Conservation (phyloP, 2,888 invertebrate species). For the Tupiocoris notatus region DNA sequence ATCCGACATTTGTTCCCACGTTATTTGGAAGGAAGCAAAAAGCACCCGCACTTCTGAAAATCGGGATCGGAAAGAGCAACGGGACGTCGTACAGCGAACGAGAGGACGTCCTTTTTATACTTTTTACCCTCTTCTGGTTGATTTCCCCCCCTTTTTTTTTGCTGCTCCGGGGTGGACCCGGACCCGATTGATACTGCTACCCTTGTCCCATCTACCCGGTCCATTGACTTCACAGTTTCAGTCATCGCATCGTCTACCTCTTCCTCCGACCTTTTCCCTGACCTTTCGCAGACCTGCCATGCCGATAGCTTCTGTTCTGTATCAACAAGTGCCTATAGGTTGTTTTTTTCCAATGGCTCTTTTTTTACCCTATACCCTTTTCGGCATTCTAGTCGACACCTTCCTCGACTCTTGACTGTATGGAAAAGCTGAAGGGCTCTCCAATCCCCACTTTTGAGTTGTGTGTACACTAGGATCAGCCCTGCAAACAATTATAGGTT, state of each 20-base stretch:
- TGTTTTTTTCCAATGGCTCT: not conserved
- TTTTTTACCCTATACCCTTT: not conserved
- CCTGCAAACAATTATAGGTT: not conserved
- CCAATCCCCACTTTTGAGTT: not conserved
- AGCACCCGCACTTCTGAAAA: not conserved
- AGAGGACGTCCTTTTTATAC: not conserved
- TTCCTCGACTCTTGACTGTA: not conserved
- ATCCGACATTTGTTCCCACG: constrained; percentile 28
- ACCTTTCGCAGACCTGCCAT: not conserved
- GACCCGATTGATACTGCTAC: constrained; percentile 10
- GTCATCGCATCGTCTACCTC: not conserved
- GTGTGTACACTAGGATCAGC: not conserved
- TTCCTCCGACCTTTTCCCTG: not conserved
- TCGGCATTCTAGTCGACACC: constrained; percentile 1
- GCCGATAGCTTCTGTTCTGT: constrained; percentile 16
- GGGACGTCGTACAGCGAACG: not conserved
- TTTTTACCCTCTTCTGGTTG: not conserved
- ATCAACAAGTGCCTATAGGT: constrained; percentile 29
- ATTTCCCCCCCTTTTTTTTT: constrained; percentile 1
- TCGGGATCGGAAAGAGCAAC: not conserved
- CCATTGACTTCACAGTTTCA: constrained; percentile 1
- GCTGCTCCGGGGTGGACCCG: not conserved
- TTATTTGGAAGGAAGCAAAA: not conserved
- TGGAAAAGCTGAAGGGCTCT: not conserved
- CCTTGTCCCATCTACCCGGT: not conserved